Percentiles rank a stretch among this genome's conserved stretches.
Evolutionary conservation across 2,888 invertebrate species (phyloP).

Genomic region (Brachynemurus nebulosus): DNA sequence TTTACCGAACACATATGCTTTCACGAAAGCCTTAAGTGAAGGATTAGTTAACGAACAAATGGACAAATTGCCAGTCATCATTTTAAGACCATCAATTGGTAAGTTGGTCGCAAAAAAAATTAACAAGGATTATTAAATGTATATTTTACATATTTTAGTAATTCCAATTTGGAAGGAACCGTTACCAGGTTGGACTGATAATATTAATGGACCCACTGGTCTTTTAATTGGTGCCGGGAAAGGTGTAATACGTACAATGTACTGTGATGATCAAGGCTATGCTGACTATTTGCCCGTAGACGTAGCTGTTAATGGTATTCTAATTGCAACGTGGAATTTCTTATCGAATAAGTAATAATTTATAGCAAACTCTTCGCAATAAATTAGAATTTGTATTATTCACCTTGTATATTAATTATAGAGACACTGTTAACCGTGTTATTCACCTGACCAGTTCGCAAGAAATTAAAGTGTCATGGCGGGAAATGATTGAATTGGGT

Average conservation of each 20-base stretch:
- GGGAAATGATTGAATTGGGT: conserved; percentile 71
- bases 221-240: conserved; percentile 71
- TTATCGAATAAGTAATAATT: conserved; percentile 35
- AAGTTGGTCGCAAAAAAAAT: conserved; percentile 21
- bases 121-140: not conserved
- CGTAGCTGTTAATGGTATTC: conserved; percentile 62
- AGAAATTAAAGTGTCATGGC: conserved; percentile 76
- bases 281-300: conserved; percentile 74
- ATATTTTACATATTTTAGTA: conserved; percentile 33
- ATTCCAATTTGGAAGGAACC: conserved; percentile 80
- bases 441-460: conserved; percentile 67
- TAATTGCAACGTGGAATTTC: conserved; percentile 52
- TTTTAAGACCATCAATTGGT: conserved; percentile 78
- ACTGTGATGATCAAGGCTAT: conserved; percentile 61
- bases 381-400: no score
- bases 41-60: conserved; percentile 67
- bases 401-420: no score
- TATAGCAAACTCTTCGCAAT: no score
- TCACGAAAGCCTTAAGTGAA: conserved; percentile 86
- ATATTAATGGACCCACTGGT: conserved; percentile 85
- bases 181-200: conserved; percentile 83
- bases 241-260: conserved; percentile 81
- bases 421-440: conserved; percentile 34
- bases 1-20: conserved; percentile 86
- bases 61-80: conserved; percentile 58